Evolutionary conservation across 2,113 vertebrate genomes (phyloP), one percentile per base, ranked within the genome.

Genomic region (Coturnix japonica): DNA sequence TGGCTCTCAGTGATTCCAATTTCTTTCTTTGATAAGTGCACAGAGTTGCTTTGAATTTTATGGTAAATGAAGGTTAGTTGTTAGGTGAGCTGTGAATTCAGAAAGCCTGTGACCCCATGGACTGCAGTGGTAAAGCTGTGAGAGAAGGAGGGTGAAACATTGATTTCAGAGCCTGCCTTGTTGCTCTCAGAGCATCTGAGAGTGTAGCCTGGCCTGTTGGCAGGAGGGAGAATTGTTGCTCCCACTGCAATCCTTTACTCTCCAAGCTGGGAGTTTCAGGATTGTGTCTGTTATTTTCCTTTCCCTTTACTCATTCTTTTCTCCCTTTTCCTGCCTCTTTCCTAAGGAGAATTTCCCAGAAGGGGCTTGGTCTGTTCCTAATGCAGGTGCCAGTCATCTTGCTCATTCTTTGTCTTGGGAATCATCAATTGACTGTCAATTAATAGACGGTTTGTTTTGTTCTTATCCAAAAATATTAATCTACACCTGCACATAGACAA

Each of bases 31-130:
- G 25, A 5, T 66, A 78, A 28, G 49, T 79, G 30, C 33, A 54
- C 33, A 72, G 18, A 66, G 17, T 33, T 91, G 31, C 33, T 72
- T 85, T 81, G 75, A 47, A 35, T 92, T 75, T 76, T 87, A 25
- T 89, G 44, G 25, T 47, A 44, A 69, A 33, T 60, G n/a, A 69
- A 33, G 56, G n/a, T 17, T 59, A 26, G 30, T 61, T 39, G 51
- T 66, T 61, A 69, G 21, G 69, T 69, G 19, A 59, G 35, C 56
- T 88, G 44, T 35, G 13, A 31, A 30, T 51, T 67, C 78, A 43
- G 31, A 4, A 33, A 63, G 30, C 37, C 31, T 86, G n/a, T 47
- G 33, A 53, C 43, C 54, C 33, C 63, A 18, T 46, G 28, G 8
- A 53, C 26, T 35, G 23, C 47, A 60, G 46, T 53, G 33, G 31